Evolutionary conservation across 2,888 invertebrate genomes (phyloP), one percentile per base, ranked within the genome.

Genomic region (Orgyia antiqua): DNA sequence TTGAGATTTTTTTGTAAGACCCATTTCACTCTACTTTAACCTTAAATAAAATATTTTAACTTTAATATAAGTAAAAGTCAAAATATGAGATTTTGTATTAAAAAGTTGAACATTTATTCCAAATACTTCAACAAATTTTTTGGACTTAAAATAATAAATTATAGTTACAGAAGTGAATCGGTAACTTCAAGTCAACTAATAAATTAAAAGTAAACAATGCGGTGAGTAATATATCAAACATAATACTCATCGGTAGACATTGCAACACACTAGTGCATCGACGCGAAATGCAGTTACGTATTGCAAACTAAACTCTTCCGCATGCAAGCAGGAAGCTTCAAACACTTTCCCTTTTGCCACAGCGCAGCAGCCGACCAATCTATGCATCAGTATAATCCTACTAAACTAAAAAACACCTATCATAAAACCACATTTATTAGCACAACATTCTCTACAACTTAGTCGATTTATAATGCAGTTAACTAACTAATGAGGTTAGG

Each of bases 271-370:
- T 33, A 30, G 43, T 45, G 55, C 48, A 45, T 40, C 46, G 52
- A 48, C 44, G 70, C 66, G 61, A 69, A 68, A 64, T 68, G 69
- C 69, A 72, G 74, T 76, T 78, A 77, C 74, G 77, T 71, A 64
- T 65, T 55, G 62, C 66, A 57, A 66, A 65, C 70, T 66, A 65
- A 76, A 68, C 71, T 61, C 74, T 84, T 86, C 84, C 84, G 83
- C 73, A 75, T 75, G 73, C 68, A 59, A 84, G 76, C 83, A 84
- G 84, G 84, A 84, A 86, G 73, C 71, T 41, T 58, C 63, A 58
- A 61, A 59, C 77, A 84, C 84, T 86, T 86, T 86, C 84, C 80
- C 83, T 84, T 84, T 86, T 82, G 77, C 80, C 78, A 62, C 73
- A 58, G 75, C 78, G 77, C 83, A 82, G 82, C 82, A 82, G 82